phyloP scores from a whole-genome alignment of 2,797 vertebrate species.

The Acipenser oxyrinchus region DNA sequence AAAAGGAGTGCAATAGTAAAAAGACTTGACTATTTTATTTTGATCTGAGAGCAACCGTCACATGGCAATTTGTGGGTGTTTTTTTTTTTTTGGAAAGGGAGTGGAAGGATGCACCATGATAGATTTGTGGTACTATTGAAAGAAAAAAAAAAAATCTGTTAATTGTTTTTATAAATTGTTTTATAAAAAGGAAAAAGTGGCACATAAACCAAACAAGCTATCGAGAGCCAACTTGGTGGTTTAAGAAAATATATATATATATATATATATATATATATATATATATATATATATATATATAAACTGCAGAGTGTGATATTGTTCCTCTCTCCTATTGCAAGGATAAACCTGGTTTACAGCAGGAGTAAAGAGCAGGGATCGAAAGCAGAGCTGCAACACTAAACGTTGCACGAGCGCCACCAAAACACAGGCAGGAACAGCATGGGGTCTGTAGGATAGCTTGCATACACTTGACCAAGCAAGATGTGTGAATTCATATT shows the following conservation, averaged over 20 bases:
- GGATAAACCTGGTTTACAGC: constrained; percentile 40
- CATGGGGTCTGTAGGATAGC: constrained; percentile 5
- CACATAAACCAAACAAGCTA: constrained; percentile 54
- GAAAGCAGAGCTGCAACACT: constrained; percentile 40
- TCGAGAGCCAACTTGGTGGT: constrained; percentile 35
- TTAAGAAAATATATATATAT: not conserved
- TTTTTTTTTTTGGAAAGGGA: constrained; percentile 35
- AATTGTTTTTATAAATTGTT: too few relatives aligned
- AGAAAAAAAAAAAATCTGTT: too few relatives aligned
- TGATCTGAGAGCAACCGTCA: constrained; percentile 18
- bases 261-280: too few relatives aligned
- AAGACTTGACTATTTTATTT: constrained; percentile 31
- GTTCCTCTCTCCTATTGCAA: constrained; percentile 55
- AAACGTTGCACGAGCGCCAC: constrained; percentile 45
- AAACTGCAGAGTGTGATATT: constrained; percentile 38
- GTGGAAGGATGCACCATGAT: not conserved
- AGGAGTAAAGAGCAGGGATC: constrained; percentile 33
- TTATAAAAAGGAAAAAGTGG: constrained; percentile 30
- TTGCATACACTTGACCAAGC: constrained; percentile 22
- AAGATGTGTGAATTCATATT: constrained; percentile 16
- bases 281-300: too few relatives aligned
- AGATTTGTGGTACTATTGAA: too few relatives aligned
- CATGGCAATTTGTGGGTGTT: not conserved
- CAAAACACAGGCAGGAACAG: constrained; percentile 21
- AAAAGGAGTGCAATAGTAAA: constrained; percentile 24